Base-by-base conservation (phyloP, 2,113 vertebrate genomes). In the Phoxinus phoxinus region DNA sequence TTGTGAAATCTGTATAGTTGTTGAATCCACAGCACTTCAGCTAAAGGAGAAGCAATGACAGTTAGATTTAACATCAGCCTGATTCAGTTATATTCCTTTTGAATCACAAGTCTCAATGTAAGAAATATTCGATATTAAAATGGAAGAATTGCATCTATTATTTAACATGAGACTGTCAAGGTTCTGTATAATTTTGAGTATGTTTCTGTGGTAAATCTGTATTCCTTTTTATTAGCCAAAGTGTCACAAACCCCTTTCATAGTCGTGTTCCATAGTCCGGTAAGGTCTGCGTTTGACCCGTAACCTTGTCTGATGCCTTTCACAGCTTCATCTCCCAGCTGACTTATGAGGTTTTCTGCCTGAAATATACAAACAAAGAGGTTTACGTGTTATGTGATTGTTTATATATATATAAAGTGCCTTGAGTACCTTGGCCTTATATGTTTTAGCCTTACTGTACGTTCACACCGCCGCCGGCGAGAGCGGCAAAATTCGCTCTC, bases 11-110 rank as follows among this genome's bases (percentile, higher is more conserved):
- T 0, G 91, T 73, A 21, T 89, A 93, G 88, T 93, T 94, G 90
- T 93, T 83, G 90, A 96, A 95, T 87, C 96, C 95, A 89, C 95
- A 96, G 84, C 95, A 96, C 7, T 93, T 84, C 23, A 95, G 77
- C 95, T 96, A 67, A 58, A 23, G 48, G 30, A 75, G 21, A 91
- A 48, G 83, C 41, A 78, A 58, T 0, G 5, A 0, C 12, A 1
- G 61, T 90, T 35, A 87, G 53, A 71, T 75, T 27, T 0, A 17
- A 51, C 73, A 27, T 32, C 9, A 53, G 46, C 15, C 25, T 6
- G 12, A 71, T 41, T 71, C 35, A 41, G 35, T 48, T 15, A 48
- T 48, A 48, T 48, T 48, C 48, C 13, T 51, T 51, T 15, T 17
- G 1, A 51, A 51, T 51, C 12, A 65, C 13, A 17, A 13, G 2